Conservation (phyloP, 2,797 vertebrate genomes). For the Eptatretus atami region DNA sequence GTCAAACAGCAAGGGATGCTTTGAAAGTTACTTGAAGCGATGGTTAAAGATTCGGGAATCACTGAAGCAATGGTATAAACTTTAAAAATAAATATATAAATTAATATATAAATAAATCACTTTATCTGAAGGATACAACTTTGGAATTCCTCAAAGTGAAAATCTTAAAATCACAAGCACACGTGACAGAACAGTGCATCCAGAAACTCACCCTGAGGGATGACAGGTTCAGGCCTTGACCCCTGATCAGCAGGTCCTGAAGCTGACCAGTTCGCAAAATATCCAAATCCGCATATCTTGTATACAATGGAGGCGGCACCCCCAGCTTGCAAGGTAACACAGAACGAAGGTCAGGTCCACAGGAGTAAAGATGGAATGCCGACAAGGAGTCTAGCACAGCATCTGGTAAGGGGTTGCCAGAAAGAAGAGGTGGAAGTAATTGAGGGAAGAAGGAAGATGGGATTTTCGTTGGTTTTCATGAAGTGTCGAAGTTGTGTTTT, state of each 20-base stretch:
- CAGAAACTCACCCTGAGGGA: too few relatives aligned
- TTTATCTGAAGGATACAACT: too few relatives aligned
- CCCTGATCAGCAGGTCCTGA: constrained; percentile 47
- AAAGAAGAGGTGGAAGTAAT: neutral
- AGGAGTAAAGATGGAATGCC: constrained; percentile 55
- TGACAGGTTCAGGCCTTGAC: constrained; percentile 4
- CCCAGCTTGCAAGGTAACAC: constrained; percentile 89
- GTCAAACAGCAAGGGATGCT: too few relatives aligned
- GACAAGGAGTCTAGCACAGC: constrained; percentile 47
- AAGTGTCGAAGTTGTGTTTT: neutral
- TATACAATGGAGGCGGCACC: constrained; percentile 25
- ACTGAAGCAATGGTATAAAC: too few relatives aligned
- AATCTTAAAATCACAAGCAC: too few relatives aligned
- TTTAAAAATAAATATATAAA: too few relatives aligned
- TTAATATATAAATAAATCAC: too few relatives aligned
- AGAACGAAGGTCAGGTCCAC: constrained; percentile 60
- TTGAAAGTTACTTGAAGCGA: too few relatives aligned
- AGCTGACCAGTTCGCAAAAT: constrained; percentile 40
- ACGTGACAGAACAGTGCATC: too few relatives aligned
- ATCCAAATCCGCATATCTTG: constrained; percentile 50
- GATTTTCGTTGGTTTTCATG: neutral
- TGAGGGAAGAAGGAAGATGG: neutral
- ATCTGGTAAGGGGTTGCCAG: constrained; percentile 20
- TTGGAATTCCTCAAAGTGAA: too few relatives aligned
- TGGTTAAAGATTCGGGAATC: too few relatives aligned